Percentiles rank a stretch among this genome's conserved stretches.
These are phyloP conservation scores for Phortica variegata DNA, from an alignment of 1,140 invertebrate genomes.

Conservation along the genomic window DNA sequence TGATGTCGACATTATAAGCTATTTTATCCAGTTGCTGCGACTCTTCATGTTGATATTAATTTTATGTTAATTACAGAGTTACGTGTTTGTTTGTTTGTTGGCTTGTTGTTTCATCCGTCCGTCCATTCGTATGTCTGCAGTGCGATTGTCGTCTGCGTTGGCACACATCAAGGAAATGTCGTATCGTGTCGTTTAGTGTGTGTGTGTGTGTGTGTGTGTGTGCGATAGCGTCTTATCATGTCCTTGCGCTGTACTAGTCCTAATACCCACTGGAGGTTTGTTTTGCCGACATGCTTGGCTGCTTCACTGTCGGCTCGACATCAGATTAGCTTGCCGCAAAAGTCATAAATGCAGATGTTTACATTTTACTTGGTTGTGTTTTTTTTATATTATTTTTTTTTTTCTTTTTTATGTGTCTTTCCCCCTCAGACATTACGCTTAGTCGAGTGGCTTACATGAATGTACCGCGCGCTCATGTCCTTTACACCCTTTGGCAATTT, in stretches of 20 bases:
- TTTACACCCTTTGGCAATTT: no score
- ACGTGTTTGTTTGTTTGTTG: slow-evolving; percentile 32
- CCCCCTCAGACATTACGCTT: no score
- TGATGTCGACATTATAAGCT: no score
- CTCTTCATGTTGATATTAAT: slow-evolving; percentile 46
- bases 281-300: slow-evolving; percentile 25
- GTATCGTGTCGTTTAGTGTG: slow-evolving; percentile 2
- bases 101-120: no score
- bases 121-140: background rate
- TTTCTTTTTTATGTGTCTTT: no score
- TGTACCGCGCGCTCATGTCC: no score
- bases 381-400: background rate
- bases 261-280: background rate
- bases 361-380: slow-evolving; percentile 32
- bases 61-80: slow-evolving; percentile 52
- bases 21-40: no score
- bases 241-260: background rate
- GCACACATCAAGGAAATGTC: slow-evolving; percentile 2
- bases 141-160: slow-evolving; percentile 13
- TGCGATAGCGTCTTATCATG: slow-evolving; percentile 10
- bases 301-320: slow-evolving; percentile 11
- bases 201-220: slow-evolving; percentile 2
- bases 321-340: slow-evolving; percentile 51
- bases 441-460: no score
- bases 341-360: slow-evolving; percentile 53